Evolutionary conservation across 2,113 vertebrate species (phyloP).

Genomic region (Rhizomys pruinosus): DNA sequence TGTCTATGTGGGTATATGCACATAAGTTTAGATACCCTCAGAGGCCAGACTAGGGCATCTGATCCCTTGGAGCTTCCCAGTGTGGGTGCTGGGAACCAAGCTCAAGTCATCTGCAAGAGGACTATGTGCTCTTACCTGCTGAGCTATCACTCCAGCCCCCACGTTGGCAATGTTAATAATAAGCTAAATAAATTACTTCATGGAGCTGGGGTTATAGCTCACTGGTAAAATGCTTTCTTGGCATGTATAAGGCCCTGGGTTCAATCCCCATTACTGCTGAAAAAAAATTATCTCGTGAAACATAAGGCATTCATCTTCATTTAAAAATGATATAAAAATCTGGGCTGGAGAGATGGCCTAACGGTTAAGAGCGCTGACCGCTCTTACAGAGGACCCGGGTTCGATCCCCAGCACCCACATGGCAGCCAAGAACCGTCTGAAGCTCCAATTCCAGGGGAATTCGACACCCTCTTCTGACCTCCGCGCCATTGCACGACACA

Average conservation of each 20-base stretch:
- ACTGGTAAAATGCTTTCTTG: not conserved
- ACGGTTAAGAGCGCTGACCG: too few relatives aligned
- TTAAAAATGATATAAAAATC: too few relatives aligned
- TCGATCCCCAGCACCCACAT: too few relatives aligned
- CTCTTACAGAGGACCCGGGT: too few relatives aligned
- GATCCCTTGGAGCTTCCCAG: not conserved
- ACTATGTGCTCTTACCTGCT: not conserved
- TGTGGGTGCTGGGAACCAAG: not conserved
- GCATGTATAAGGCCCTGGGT: not conserved
- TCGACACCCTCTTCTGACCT: too few relatives aligned
- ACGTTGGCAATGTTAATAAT: slow-evolving; percentile 1
- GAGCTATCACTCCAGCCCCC: not conserved
- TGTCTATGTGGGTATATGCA: not conserved
- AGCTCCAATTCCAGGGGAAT: too few relatives aligned
- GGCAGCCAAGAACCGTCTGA: too few relatives aligned
- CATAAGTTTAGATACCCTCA: not conserved
- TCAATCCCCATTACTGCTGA: not conserved
- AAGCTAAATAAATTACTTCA: not conserved
- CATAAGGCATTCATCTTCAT: slow-evolving; percentile 1
- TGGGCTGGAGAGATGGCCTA: too few relatives aligned
- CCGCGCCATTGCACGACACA: too few relatives aligned
- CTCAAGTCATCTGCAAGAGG: not conserved
- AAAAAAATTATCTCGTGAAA: too few relatives aligned
- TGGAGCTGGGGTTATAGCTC: not conserved
- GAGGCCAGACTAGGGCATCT: not conserved